A percentile compares a stretch with the other conserved stretches of the same genome.
Conservation (phyloP, 2,113 vertebrate species). For the Epinephelus lanceolatus region DNA sequence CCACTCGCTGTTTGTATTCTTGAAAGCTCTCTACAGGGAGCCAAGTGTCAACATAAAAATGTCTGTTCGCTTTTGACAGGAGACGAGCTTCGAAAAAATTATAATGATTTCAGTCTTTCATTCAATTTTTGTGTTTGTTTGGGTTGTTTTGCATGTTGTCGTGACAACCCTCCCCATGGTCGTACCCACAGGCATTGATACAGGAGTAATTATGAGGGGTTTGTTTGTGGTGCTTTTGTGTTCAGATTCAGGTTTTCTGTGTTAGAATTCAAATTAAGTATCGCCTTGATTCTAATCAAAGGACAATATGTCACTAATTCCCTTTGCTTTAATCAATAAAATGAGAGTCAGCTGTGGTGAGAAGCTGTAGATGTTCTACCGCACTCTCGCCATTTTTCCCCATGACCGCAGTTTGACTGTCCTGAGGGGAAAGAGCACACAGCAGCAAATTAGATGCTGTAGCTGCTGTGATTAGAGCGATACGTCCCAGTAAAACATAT, state of each 20-base stretch:
- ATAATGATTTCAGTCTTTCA: slow-evolving; percentile 28
- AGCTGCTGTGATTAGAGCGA: slow-evolving; percentile 1
- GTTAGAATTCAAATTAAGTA: not conserved
- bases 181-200: not conserved
- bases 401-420: slow-evolving; percentile 10
- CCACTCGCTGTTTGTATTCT: slow-evolving; percentile 22
- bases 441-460: not conserved
- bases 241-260: slow-evolving; percentile 16
- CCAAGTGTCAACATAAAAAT: slow-evolving; percentile 18
- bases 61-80: slow-evolving; percentile 22
- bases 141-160: slow-evolving; percentile 5
- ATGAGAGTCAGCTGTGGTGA: not conserved
- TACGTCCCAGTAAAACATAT: slow-evolving; percentile 2
- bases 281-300: not conserved
- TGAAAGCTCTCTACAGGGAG: slow-evolving; percentile 30
- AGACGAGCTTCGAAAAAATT: slow-evolving; percentile 20
- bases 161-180: slow-evolving; percentile 5
- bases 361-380: not conserved
- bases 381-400: not conserved
- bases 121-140: not conserved
- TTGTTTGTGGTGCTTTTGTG: slow-evolving; percentile 13
- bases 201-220: not conserved
- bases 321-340: not conserved
- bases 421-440: slow-evolving; percentile 9
- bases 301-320: slow-evolving; percentile 9